Evolutionary conservation across 2,888 invertebrate species (phyloP).

Genomic region (Phlogophora meticulosa): DNA sequence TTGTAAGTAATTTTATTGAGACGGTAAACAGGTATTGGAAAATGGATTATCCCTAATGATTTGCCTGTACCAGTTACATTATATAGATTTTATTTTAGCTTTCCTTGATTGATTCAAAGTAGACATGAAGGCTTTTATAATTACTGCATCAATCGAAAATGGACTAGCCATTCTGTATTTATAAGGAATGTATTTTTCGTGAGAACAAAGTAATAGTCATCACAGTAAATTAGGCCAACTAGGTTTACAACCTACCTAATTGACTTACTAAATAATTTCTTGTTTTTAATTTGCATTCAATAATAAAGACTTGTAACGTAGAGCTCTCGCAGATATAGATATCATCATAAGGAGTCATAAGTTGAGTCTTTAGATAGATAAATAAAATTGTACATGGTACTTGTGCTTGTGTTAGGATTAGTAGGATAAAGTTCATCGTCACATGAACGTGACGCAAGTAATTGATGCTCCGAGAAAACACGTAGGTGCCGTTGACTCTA

Average conservation of each 20-base stretch:
- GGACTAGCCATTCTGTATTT: conserved; percentile 7
- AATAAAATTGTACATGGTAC: conserved; percentile 48
- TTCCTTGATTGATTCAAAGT: conserved; percentile 27
- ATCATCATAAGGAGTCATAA: not conserved
- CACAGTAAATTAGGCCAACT: conserved; percentile 6
- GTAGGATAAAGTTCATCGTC: conserved; percentile 62
- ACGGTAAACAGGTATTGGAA: conserved; percentile 13
- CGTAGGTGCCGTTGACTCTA: conserved; percentile 69
- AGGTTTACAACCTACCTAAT: not conserved
- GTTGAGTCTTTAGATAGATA: conserved; percentile 14
- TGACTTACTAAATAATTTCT: not conserved
- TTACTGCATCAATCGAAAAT: conserved; percentile 18
- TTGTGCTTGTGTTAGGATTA: conserved; percentile 11
- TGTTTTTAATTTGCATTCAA: not conserved
- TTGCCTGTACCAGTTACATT: conserved; percentile 2
- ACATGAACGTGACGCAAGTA: conserved; percentile 60
- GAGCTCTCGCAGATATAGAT: not conserved
- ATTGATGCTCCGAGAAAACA: conserved; percentile 67
- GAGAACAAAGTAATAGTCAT: conserved; percentile 8
- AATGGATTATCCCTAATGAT: conserved; percentile 31
- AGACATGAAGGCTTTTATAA: not conserved
- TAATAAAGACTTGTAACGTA: too few relatives aligned
- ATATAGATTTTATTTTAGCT: conserved; percentile 17
- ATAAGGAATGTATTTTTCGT: not conserved
- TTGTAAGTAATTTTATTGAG: conserved; percentile 10